Evolutionary conservation across 2,797 vertebrate species (phyloP), one percentile per base, ranked within the genome.

Genomic region (Muscicapa comitata): DNA sequence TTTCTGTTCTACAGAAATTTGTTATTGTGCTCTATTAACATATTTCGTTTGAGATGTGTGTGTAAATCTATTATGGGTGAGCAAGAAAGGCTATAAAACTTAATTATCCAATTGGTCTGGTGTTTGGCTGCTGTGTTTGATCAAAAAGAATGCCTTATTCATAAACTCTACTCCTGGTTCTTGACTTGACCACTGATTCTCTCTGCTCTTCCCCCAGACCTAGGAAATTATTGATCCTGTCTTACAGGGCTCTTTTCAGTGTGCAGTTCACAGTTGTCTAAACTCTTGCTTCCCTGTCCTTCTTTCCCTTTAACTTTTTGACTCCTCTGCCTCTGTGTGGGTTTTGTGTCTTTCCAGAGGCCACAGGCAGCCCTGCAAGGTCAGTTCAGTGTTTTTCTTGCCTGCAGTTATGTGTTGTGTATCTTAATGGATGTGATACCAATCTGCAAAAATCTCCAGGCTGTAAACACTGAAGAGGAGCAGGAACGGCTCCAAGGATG

Each of bases 381-480:
- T 91, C 89, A 94, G 26, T 38, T 83, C 61, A 68, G 38, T 94
- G 91, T 90, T 93, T 93, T 93, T 66, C 54, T 94, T 92, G 81
- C 78, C 81, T 80, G 61, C 55, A 84, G 23, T 80, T 86, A 68
- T 81, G 78, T 76, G 72, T 33, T 67, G 28, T 84, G 35, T 38
- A 58, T 78, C 82, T 91, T 88, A 83, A 80, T 82, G 85, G 83
- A 92, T 47, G 74, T 71, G 86, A 93, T 94, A 95, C 95, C 86
- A 86, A 85, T 92, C 88, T 95, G 85, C 75, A 96, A 93, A 91
- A 80, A 87, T 91, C 72, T 93, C 29, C 47, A 76, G 75, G 88
- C 65, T 87, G 54, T 95, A 93, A 96, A 88, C 74, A 71, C 28
- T 62, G 58, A 70, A 78, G 66, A 83, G 61, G 73, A 51, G 74